phyloP scores from a whole-genome alignment of 2,797 vertebrate species.

The Chromis chromis region DNA sequence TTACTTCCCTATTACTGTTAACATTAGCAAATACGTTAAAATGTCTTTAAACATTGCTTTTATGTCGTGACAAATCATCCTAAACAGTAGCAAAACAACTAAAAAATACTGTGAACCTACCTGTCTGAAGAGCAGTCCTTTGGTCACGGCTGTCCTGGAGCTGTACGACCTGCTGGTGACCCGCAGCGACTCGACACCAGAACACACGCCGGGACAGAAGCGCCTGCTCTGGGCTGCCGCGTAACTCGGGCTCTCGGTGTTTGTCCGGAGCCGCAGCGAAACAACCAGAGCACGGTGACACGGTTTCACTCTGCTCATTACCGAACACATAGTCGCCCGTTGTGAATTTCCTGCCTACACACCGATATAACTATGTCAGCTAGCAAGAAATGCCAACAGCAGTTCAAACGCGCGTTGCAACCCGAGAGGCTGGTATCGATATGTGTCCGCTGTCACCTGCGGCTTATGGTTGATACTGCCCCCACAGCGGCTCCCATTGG shows the following conservation, averaged over 20 bases:
- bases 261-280: conserved; percentile 23
- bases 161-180: conserved; percentile 46
- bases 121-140: conserved; percentile 81
- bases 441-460: too few relatives aligned
- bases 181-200: conserved; percentile 4
- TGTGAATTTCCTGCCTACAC: rapidly evolving
- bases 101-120: conserved; percentile 30
- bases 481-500: neutral
- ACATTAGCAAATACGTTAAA: neutral
- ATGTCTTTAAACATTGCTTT: neutral
- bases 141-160: conserved; percentile 52
- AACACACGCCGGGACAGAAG: neutral
- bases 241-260: conserved; percentile 43
- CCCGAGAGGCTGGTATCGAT: neutral
- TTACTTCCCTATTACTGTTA: conserved; percentile 9
- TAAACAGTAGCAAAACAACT: neutral
- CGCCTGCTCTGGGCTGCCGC: conserved; percentile 33
- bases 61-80: rapidly evolving
- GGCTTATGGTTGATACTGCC: neutral
- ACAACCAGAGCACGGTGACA: conserved; percentile 47
- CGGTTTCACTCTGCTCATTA: conserved; percentile 26
- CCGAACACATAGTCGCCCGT: conserved; percentile 60
- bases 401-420: neutral
- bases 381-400: too few relatives aligned
- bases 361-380: neutral